These are phyloP conservation scores for Polydesmus complanatus DNA, from an alignment of 2,888 invertebrate genomes.

Conservation along the genomic window DNA sequence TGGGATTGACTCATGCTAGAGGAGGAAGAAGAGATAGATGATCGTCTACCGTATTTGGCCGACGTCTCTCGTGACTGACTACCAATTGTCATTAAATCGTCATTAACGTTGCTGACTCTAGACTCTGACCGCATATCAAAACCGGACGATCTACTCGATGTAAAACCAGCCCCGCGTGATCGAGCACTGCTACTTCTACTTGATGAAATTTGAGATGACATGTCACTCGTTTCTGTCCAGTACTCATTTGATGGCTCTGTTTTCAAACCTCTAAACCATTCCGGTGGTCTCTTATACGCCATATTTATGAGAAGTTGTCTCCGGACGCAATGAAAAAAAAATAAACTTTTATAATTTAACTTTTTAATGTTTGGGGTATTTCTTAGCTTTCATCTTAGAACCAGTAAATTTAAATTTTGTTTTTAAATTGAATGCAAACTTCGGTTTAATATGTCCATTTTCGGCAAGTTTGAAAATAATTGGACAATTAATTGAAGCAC, in stretches of 20 bases:
- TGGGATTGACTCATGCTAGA: not conserved
- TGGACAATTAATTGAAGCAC: too few species aligned
- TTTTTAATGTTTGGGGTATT: too few species aligned
- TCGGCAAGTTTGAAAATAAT: too few species aligned
- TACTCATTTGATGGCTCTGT: not conserved
- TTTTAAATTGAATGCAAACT: too few species aligned
- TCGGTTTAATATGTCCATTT: too few species aligned
- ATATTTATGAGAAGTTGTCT: too few species aligned
- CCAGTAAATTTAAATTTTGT: too few species aligned
- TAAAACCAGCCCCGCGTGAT: not conserved
- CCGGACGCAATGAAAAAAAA: too few species aligned
- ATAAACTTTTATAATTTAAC: too few species aligned
- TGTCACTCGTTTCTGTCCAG: not conserved
- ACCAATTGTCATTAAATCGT: not conserved
- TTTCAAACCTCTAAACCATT: not conserved
- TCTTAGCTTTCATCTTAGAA: too few species aligned
- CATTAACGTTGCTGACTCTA: not conserved
- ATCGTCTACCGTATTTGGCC: constrained; percentile 14
- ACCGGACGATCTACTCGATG: not conserved
- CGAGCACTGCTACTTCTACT: not conserved
- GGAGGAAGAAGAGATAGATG: not conserved
- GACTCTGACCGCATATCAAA: not conserved
- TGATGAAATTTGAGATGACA: too few species aligned
- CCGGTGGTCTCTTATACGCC: not conserved
- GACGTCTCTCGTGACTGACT: constrained; percentile 9